These are phyloP conservation scores for Halocynthia aurantium DNA, from an alignment of 23 tunicate genomes.

Conservation along the genomic window DNA sequence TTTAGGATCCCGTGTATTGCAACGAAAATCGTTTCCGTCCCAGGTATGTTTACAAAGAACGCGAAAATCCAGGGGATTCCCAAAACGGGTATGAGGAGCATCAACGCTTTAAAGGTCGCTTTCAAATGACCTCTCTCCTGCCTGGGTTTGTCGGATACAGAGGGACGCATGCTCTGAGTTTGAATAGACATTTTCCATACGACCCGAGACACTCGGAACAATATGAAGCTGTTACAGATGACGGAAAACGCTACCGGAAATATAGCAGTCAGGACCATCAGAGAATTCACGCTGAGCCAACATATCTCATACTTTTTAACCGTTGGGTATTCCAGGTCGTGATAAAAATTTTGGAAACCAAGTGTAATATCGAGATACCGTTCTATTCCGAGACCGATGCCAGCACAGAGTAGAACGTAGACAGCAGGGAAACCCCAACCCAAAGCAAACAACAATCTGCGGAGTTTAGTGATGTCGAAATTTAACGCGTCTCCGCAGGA, in stretches of 20 bases:
- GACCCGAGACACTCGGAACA: conserved; percentile 28
- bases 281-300: conserved; percentile 32
- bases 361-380: conserved; percentile 29
- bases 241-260: conserved; percentile 43
- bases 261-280: conserved; percentile 44
- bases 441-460: conserved; percentile 9
- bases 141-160: background rate
- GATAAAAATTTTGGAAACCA: background rate
- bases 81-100: conserved; percentile 44
- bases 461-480: conserved; percentile 31
- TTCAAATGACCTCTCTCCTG: background rate
- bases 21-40: conserved; percentile 40
- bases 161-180: conserved; percentile 33
- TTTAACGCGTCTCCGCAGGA: conserved; percentile 58
- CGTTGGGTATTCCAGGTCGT: background rate
- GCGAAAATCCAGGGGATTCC: conserved; percentile 69
- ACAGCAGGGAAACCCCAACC: conserved; percentile 58
- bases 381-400: conserved; percentile 23
- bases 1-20: conserved; percentile 38
- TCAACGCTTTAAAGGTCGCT: conserved; percentile 36
- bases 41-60: conserved; percentile 54
- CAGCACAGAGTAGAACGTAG: conserved; percentile 38
- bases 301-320: conserved; percentile 29
- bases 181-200: conserved; percentile 37
- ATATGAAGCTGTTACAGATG: conserved; percentile 6